phyloP scores from a whole-genome alignment of 2,888 invertebrate genomes.

The Eurytoma adleriae region DNA sequence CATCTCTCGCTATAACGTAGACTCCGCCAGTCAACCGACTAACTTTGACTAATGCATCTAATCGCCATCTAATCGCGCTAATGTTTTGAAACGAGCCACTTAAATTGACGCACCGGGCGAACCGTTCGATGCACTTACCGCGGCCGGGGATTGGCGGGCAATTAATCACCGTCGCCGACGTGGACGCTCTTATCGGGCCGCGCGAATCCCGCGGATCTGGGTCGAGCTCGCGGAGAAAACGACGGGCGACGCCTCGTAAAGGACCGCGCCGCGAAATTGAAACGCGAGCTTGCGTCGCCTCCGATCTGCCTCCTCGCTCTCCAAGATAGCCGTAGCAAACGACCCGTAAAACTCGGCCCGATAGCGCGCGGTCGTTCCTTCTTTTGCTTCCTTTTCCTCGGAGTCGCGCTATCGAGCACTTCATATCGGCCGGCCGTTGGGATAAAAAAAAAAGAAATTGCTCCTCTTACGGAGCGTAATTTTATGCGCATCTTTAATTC shows the following conservation, averaged over 20 bases:
- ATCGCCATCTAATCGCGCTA: too few relatives aligned
- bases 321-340: neutral
- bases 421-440: neutral
- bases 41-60: too few relatives aligned
- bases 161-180: conserved; percentile 3
- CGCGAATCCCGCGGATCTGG: neutral
- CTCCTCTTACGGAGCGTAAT: neutral
- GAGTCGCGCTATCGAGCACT: too few relatives aligned
- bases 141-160: neutral
- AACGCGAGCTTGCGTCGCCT: neutral
- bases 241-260: neutral
- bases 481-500: conserved; percentile 1
- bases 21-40: too few relatives aligned
- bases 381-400: neutral
- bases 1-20: too few relatives aligned
- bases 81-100: too few relatives aligned
- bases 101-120: too few relatives aligned
- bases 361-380: neutral
- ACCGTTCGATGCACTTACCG: neutral
- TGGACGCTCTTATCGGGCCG: neutral
- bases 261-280: too few relatives aligned
- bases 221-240: conserved; percentile 1
- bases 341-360: conserved; percentile 7
- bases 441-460: neutral
- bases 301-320: neutral